phyloP scores from a whole-genome alignment of 2,797 vertebrate species.

The Anguilla anguilla region DNA sequence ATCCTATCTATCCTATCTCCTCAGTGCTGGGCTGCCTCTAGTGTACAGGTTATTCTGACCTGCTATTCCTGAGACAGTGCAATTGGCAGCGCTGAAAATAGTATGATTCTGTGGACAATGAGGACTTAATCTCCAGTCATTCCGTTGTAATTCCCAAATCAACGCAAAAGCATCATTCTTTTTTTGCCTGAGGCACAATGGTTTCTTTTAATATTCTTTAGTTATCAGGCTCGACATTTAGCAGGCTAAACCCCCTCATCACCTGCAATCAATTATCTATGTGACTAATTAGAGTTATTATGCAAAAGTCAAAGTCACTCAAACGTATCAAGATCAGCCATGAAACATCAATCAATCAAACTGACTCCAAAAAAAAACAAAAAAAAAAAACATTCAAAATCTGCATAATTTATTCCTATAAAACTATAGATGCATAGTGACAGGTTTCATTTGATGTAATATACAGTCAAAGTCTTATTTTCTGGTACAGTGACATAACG shows the following conservation, averaged over 20 bases:
- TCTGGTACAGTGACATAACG: neutral
- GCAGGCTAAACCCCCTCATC: neutral
- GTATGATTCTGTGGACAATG: neutral
- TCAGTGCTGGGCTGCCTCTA: neutral
- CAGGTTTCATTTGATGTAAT: too few species aligned
- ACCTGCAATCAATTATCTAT: neutral
- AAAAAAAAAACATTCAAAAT: neutral
- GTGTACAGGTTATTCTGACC: neutral
- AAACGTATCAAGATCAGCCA: neutral
- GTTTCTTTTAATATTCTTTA: neutral
- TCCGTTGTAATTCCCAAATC: neutral
- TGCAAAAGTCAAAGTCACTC: neutral
- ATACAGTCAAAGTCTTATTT: neutral
- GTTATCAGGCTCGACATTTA: neutral
- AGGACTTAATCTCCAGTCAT: neutral
- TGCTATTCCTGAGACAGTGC: neutral
- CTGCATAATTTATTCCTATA: neutral
- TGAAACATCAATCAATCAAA: slow-evolving; percentile 1
- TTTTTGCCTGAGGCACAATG: neutral
- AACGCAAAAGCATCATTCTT: neutral
- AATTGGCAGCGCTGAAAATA: neutral
- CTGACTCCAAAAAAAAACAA: neutral
- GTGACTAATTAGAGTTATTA: neutral
- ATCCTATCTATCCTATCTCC: too few species aligned
- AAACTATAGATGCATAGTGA: neutral